Base-by-base conservation (phyloP, 2,888 invertebrate species). In the Latrodectus hesperus region DNA sequence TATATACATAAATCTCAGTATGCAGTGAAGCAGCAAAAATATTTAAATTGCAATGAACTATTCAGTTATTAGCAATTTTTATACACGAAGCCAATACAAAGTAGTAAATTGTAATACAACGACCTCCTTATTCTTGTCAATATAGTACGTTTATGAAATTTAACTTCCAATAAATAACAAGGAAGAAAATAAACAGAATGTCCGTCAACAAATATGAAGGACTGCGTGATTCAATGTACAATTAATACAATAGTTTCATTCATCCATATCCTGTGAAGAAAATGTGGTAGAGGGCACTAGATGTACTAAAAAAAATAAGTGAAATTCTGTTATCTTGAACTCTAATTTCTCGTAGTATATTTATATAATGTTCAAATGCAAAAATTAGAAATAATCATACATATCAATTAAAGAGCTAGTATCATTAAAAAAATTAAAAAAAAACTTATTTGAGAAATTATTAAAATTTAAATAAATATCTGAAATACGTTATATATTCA, bases 191-290 rank as follows among this genome's bases (percentile, higher is more conserved):
- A 38, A 38, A 38, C 38, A 38, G 67, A 51, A 22, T n/a, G 22
- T 16, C 14, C 17, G 26, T 16, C 67, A 14, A 53, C 14, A 12
- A 22, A 22, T 51, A 16, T 17, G 9, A 51, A 67, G 14, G 53
- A 60, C 11, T 16, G n/a, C n/a, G n/a, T 60, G 60, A 60, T 16
- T 60, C 60, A 60, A 38, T 38, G 38, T 38, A 38, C 60, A 16
- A 10, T n/a, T 22, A 51, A 17, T 53, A 77, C 77, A 77, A 77
- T 68, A 67, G 17, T 68, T 67, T 22, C 77, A 77, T 77, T 77
- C 77, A 77, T 77, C 77, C 77, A 51, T 77, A 53, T 77, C 77
- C 38, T 65, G 26, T 17, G 16, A 76, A 22, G 12, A 14, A 51
- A 60, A n/a, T 60, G 6, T 0, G 14, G 60, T 60, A 60, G n/a